These are phyloP conservation scores for Actinopyga echinites DNA, from an alignment of 53 echinoderm and acorn worm genomes.

Conservation along the genomic window DNA sequence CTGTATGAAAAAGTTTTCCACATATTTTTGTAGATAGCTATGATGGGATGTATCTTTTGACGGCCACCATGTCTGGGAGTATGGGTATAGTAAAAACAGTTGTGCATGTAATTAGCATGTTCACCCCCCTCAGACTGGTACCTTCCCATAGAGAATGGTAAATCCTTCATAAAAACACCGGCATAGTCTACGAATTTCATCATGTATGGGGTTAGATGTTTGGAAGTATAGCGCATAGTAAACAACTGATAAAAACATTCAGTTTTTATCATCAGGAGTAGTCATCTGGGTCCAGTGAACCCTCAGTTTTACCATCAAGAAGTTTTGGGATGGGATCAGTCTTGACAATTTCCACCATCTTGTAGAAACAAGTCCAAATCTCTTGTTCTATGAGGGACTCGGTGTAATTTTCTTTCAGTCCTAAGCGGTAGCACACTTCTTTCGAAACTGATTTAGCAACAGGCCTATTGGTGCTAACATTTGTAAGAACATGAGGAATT, in stretches of 20 bases:
- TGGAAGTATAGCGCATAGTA: constrained; percentile 47
- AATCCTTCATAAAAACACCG: constrained; percentile 51
- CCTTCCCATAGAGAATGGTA: constrained; percentile 54
- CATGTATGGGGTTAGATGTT: constrained; percentile 71
- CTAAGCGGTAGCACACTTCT: background rate
- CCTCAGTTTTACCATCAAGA: background rate
- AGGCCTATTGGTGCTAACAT: constrained; percentile 51
- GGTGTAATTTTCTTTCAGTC: constrained; percentile 15
- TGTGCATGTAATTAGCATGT: constrained; percentile 63
- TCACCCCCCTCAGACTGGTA: constrained; percentile 72
- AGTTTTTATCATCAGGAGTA: constrained; percentile 51
- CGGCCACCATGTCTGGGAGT: constrained; percentile 67
- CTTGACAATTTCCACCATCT: background rate
- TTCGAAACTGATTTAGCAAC: background rate
- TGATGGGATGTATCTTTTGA: constrained; percentile 43
- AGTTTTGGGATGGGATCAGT: constrained; percentile 1
- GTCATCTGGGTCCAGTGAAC: constrained; percentile 33
- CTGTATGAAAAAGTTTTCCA: constrained; percentile 21
- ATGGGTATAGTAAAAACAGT: constrained; percentile 51
- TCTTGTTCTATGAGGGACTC: background rate
- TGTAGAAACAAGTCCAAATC: constrained; percentile 33
- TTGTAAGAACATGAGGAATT: constrained; percentile 33
- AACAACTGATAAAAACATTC: constrained; percentile 66
- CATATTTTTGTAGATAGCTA: background rate
- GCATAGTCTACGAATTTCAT: constrained; percentile 62